Base-by-base conservation (phyloP, 2,113 vertebrate genomes). In the Pituophis catenifer region DNA sequence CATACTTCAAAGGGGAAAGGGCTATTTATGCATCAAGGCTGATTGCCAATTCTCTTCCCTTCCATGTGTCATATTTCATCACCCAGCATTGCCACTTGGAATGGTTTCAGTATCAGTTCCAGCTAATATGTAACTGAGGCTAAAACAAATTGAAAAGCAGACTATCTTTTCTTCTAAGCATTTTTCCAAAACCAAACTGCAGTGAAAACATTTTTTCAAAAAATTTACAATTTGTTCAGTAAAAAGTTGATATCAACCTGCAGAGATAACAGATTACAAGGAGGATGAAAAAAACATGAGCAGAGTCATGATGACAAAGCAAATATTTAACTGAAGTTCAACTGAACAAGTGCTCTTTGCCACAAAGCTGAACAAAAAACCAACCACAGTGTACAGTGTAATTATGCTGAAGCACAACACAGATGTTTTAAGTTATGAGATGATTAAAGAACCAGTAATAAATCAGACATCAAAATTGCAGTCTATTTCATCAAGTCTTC, bases 261-360 rank as follows among this genome's bases (percentile, higher is more conserved):
- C 90, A 95, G 96, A 96, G 93, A 50, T 44, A 65, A 59, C 21
- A 93, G 57, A 90, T 33, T 53, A 54, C 19, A 88, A 97, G 95
- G 95, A 86, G 58, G 59, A 23, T 90, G 86, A 53, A 11, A 52
- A 53, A 53, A 93, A 88, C 48, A 33, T 58, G 62, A 81, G 88
- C 89, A 91, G 95, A 95, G 95, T 94, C 94, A 97, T 93, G 92
- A 98, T 98, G 97, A 98, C 97, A 96, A 95, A 97, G 97, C 97
- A 98, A 96, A 97, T 97, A 95, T 48, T 81, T 70, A 93, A 95
- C 91, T 89, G 12, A 92, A 95, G 95, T 91, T 93, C 92, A 86
- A 1, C 19, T 44, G 29, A 53, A 9, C 0, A 87, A 87, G 50
- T 48, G 6, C 33, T 89, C 57, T 87, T 87, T 7, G 53, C 89